phyloP scores from a whole-genome alignment of 1,140 invertebrate species.

The Caerostris extrusa region DNA sequence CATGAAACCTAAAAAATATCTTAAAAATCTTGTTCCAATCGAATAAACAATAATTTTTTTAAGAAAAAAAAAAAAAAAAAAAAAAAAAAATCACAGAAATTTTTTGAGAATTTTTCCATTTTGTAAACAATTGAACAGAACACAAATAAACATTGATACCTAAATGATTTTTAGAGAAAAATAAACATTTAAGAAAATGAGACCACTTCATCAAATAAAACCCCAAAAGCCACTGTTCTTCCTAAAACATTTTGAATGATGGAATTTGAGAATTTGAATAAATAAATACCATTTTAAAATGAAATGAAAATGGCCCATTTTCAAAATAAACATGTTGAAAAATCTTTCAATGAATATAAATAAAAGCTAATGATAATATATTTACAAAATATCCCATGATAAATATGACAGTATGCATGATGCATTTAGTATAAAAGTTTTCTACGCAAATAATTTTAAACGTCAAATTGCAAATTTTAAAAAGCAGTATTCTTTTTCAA shows the following conservation, averaged over 20 bases:
- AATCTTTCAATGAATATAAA: not conserved
- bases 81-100: no score
- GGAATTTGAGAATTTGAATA: not conserved
- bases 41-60: no score
- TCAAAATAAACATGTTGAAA: not conserved
- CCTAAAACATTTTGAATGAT: not conserved
- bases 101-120: no score
- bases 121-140: no score
- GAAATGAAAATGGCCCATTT: not conserved
- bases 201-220: not conserved
- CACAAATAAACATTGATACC: not conserved
- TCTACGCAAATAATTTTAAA: not conserved
- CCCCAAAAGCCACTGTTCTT: not conserved
- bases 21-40: no score
- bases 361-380: not conserved
- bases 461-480: not conserved
- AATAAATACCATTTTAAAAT: not conserved
- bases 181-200: not conserved
- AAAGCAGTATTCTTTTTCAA: no score
- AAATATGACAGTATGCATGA: not conserved
- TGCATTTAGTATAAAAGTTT: not conserved
- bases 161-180: not conserved
- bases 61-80: no score
- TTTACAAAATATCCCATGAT: not conserved
- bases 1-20: no score